A percentile compares a stretch with the other conserved stretches of the same genome.
phyloP scores from a whole-genome alignment of 2,888 invertebrate genomes.

The Eupithecia subumbrata region DNA sequence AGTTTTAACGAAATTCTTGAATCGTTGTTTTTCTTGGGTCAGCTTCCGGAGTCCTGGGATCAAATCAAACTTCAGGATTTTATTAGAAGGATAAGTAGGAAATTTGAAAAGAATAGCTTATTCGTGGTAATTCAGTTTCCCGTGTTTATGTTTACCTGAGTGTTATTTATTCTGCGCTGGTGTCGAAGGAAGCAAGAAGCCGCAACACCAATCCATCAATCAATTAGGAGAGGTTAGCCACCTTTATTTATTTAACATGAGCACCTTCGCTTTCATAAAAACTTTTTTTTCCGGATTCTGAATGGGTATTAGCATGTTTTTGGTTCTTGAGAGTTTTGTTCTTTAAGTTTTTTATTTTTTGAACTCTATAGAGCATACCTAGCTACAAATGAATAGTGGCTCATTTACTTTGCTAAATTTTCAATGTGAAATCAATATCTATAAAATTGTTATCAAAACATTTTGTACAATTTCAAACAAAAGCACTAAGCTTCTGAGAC shows the following conservation, averaged over 20 bases:
- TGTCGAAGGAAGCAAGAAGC: slow-evolving; percentile 31
- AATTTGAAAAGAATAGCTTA: slow-evolving; percentile 5
- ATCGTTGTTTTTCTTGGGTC: slow-evolving; percentile 7
- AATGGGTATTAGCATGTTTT: slow-evolving; percentile 1
- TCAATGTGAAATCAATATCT: neutral
- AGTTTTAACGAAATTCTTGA: neutral
- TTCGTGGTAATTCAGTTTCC: slow-evolving; percentile 12
- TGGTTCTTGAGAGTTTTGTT: neutral
- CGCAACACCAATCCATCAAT: slow-evolving; percentile 56
- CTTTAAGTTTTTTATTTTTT: neutral
- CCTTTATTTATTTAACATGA: slow-evolving; percentile 53
- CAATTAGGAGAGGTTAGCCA: slow-evolving; percentile 54
- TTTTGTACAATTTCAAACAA: neutral
- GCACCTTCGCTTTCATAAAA: slow-evolving; percentile 30
- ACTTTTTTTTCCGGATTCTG: slow-evolving; percentile 19
- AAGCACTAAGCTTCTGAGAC: neutral
- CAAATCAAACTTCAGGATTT: slow-evolving; percentile 6
- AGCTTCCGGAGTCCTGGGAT: slow-evolving; percentile 1
- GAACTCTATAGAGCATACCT: neutral
- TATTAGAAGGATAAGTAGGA: slow-evolving; percentile 1
- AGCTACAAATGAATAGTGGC: neutral
- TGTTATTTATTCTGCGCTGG: slow-evolving; percentile 22
- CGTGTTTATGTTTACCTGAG: neutral
- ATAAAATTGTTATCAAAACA: neutral
- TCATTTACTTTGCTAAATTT: neutral